Base-by-base conservation (phyloP, 2,888 invertebrate genomes). In the Sesamia inferens region DNA sequence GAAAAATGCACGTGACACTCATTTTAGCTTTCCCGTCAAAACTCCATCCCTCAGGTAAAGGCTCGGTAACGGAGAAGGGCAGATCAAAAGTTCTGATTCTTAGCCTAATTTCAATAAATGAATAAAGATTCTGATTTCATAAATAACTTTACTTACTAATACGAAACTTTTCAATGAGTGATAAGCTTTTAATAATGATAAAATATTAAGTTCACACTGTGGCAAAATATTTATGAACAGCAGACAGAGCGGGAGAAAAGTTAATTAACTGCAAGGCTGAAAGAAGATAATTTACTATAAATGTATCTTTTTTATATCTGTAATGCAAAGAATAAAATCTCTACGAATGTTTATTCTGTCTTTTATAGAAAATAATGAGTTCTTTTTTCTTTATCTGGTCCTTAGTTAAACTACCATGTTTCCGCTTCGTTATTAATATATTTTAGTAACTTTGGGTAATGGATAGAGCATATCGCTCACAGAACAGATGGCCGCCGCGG, bases 241-340 rank as follows among this genome's bases (percentile, higher is more conserved):
- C 22, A 31, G 31, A 51, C 24, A 42, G 22, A 19, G 31, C 44
- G 22, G 22, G 31, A 11, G 8, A 74, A 59, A 61, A 55, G 10
- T 14, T 74, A 62, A 73, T 74, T 73, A 73, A 62, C 47, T 55
- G 22, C 39, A 74, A 74, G n/a, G n/a, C n/a, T n/a, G n/a, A n/a
- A n/a, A n/a, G 61, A 55, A 74, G 5, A 62, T 14, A 11, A 39
- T 22, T 39, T 19, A 22, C n/a, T 44, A 19, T 31, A 59, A 47
- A 58, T 59, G 44, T 70, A 44, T 24, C n/a, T 58, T 8, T 11
- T n/a, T 5, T 24, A 39, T 22, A 3, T 16, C 4, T n/a, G 0
- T 24, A 24, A 24, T 3, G 39, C 2, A 13, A 24, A 14, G 16
- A 55, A 72, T 47, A 47, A 13, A 10, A 0, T 3, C 8, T 19